These are phyloP conservation scores for Sus scrofa DNA, from an alignment of 2,113 vertebrate species.

Conservation along the genomic window DNA sequence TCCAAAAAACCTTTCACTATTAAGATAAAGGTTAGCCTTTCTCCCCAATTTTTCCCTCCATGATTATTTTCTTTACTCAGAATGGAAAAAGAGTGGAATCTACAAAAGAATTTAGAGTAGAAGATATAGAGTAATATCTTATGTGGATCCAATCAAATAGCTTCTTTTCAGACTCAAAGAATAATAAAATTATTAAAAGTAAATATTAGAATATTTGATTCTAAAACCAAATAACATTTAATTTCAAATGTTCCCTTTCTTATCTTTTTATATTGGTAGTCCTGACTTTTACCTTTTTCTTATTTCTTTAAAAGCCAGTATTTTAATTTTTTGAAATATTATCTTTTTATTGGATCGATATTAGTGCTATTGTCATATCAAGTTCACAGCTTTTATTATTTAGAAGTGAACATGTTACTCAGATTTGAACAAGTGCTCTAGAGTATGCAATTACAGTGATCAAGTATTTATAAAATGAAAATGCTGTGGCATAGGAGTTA, in stretches of 20 bases:
- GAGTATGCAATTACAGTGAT: not conserved
- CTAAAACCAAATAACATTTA: not conserved
- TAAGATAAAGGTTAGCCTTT: not conserved
- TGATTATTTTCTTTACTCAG: not conserved
- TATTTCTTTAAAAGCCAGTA: not conserved
- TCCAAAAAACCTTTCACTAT: not conserved
- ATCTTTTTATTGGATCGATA: not conserved
- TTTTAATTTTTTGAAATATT: slow-evolving; percentile 14
- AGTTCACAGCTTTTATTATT: slow-evolving; percentile 24
- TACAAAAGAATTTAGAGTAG: not conserved
- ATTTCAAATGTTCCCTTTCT: not conserved
- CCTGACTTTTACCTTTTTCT: not conserved
- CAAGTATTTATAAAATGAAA: slow-evolving; percentile 39
- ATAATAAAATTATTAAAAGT: not conserved
- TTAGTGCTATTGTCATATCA: not conserved
- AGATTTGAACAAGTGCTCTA: not conserved
- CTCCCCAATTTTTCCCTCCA: not conserved
- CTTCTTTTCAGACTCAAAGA: not conserved
- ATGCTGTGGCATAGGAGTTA: not conserved
- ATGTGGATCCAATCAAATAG: not conserved
- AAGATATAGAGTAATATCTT: not conserved
- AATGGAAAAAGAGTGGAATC: not conserved
- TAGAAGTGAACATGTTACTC: slow-evolving; percentile 27
- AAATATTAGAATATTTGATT: not conserved
- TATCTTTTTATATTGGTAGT: not conserved